A percentile compares a stretch with the other conserved stretches of the same genome.
Evolutionary conservation across 2,888 invertebrate genomes (phyloP).

Genomic region (Drosophila austrosaltans): DNA sequence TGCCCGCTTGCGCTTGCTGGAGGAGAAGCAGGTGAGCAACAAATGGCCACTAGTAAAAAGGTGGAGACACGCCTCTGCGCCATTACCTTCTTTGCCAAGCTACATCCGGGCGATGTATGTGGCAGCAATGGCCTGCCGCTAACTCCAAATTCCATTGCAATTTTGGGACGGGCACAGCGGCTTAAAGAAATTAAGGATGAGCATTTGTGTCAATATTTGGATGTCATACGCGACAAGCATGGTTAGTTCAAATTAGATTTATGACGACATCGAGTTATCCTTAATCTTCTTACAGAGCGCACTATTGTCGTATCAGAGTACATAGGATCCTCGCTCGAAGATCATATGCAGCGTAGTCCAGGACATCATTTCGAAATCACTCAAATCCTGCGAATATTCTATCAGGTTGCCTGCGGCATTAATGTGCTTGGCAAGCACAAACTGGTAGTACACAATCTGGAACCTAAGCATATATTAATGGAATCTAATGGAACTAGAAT

Average conservation of each 20-base stretch:
- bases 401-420: constrained; percentile 90
- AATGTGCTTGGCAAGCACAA: constrained; percentile 88
- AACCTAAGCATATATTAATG: constrained; percentile 92
- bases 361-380: constrained; percentile 81
- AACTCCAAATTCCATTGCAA: constrained; percentile 97
- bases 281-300: constrained; percentile 85
- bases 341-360: constrained; percentile 83
- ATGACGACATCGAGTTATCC: too few species aligned
- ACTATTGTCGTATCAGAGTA: constrained; percentile 93
- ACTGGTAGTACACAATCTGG: constrained; percentile 91
- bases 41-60: constrained; percentile 38
- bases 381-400: constrained; percentile 86
- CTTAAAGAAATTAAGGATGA: constrained; percentile 91
- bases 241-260: constrained; percentile 85
- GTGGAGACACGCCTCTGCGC: constrained; percentile 87
- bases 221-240: constrained; percentile 96
- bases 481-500: constrained; percentile 87
- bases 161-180: constrained; percentile 93
- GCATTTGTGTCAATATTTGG: constrained; percentile 94
- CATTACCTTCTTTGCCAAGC: constrained; percentile 94
- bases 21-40: constrained; percentile 2
- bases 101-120: constrained; percentile 95
- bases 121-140: constrained; percentile 98
- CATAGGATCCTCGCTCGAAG: constrained; percentile 87
- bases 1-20: constrained; percentile 18